These are phyloP conservation scores for Ophiodon elongatus DNA, from an alignment of 2,113 vertebrate genomes.

Conservation along the genomic window DNA sequence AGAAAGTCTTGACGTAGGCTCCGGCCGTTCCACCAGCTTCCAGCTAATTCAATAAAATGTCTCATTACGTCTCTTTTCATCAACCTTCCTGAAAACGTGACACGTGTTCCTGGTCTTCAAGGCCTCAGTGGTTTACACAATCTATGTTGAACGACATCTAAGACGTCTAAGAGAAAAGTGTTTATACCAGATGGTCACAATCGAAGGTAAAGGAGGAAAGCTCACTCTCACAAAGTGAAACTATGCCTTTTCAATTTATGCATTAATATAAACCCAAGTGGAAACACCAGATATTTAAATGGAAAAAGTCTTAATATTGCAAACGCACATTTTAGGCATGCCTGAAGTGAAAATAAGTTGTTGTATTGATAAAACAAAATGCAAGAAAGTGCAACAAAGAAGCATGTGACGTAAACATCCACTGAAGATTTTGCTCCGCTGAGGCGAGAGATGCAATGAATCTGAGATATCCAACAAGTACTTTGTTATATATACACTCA, in stretches of 20 bases:
- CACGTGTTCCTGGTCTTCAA: neutral
- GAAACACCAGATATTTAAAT: neutral
- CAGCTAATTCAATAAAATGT: conserved; percentile 8
- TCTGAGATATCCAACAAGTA: neutral
- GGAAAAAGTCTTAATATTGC: neutral
- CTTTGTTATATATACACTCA: neutral
- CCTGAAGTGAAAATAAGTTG: neutral
- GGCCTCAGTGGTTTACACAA: neutral
- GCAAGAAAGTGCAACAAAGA: neutral
- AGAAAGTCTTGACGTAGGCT: neutral
- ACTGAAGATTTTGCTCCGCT: neutral
- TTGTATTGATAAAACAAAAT: neutral
- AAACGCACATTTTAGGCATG: neutral
- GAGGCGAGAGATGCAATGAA: neutral
- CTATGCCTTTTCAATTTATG: neutral
- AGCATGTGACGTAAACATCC: neutral
- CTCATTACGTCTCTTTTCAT: neutral
- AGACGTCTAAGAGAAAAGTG: neutral
- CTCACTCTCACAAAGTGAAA: neutral
- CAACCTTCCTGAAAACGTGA: neutral
- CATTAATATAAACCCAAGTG: neutral
- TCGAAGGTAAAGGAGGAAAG: neutral
- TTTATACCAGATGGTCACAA: neutral
- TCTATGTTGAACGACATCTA: neutral
- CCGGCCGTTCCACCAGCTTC: neutral